A percentile compares a stretch with the other conserved stretches of the same genome.
Conservation (phyloP, 2,113 vertebrate genomes). For the Crotalus helleri region DNA sequence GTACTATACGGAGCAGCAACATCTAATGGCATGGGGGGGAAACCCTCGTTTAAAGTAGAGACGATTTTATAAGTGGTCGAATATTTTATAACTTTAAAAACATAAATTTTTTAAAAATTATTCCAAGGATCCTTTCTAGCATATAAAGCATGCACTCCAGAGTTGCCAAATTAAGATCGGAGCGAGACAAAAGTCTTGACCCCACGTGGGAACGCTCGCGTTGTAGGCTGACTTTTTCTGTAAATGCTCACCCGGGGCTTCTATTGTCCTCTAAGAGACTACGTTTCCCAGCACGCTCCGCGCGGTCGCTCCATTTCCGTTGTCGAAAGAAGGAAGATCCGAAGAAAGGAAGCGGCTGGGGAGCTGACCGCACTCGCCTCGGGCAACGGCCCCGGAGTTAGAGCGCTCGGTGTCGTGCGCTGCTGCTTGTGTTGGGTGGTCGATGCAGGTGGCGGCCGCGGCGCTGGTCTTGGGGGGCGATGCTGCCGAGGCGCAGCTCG, state of each 20-base stretch:
- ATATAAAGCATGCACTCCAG: background rate
- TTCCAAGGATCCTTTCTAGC: background rate
- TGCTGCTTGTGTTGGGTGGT: background rate
- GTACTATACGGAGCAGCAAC: background rate
- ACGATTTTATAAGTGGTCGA: background rate
- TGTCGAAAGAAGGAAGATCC: background rate
- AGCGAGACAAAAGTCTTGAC: background rate
- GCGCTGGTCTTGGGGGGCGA: constrained; percentile 43
- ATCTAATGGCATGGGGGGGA: background rate
- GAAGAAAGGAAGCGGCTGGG: background rate
- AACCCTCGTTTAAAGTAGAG: background rate
- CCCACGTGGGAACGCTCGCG: background rate
- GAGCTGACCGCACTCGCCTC: background rate
- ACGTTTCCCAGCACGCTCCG: background rate
- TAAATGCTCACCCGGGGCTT: background rate
- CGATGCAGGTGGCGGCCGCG: constrained; percentile 1
- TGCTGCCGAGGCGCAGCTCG: constrained; percentile 77
- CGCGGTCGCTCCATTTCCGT: background rate
- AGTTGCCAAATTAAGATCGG: background rate
- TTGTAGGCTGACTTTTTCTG: background rate
- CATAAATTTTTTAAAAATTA: no score
- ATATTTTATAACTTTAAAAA: background rate
- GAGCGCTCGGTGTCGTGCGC: background rate
- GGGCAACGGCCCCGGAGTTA: background rate
- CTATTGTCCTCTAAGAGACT: background rate